Conservation (phyloP, 2,113 vertebrate genomes). For the Chamaetylas fuelleborni region DNA sequence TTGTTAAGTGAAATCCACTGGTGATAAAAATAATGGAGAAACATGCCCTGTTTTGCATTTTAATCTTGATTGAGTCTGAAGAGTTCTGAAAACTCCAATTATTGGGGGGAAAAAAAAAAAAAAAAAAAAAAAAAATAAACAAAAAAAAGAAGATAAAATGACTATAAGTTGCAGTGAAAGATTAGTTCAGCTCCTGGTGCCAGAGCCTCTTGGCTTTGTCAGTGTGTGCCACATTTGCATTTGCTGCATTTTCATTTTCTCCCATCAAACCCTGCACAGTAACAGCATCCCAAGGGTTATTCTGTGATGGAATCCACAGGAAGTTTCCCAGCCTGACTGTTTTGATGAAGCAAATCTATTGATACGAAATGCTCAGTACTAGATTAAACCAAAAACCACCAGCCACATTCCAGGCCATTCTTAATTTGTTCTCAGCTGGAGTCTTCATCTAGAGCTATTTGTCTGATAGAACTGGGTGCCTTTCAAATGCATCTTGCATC, state of each 20-base stretch:
- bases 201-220: not conserved
- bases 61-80: not conserved
- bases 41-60: not conserved
- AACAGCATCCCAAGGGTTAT: not conserved
- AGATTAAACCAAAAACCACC: constrained; percentile 21
- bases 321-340: not conserved
- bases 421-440: constrained; percentile 63
- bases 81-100: not conserved
- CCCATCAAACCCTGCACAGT: not conserved
- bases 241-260: not conserved
- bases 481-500: constrained; percentile 50
- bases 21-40: not conserved
- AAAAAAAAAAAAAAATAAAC: not conserved
- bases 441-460: constrained; percentile 32
- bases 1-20: not conserved
- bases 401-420: not conserved
- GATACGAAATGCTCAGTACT: not conserved
- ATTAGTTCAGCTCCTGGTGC: not conserved
- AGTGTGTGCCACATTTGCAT: not conserved
- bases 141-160: not conserved
- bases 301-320: not conserved
- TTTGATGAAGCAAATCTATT: not conserved
- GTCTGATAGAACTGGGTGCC: not conserved
- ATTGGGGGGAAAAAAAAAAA: not conserved
- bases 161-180: not conserved